phyloP scores from a whole-genome alignment of 2,797 vertebrate species.

The Alcedo atthis region DNA sequence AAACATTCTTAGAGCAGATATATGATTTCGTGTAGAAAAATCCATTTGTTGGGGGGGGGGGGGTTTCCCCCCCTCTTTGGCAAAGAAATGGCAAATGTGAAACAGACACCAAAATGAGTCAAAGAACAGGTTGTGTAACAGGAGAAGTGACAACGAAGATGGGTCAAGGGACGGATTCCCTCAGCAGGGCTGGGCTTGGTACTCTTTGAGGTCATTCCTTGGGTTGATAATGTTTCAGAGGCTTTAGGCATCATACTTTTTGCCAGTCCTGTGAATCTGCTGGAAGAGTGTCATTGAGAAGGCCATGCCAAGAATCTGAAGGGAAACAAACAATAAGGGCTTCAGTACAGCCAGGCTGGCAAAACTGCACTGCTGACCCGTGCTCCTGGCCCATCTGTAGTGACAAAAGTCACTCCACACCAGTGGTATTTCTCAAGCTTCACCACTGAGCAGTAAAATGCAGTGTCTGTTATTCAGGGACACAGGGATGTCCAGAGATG shows the following conservation, averaged over 20 bases:
- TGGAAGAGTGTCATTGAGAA: conserved; percentile 99
- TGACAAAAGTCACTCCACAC: background rate
- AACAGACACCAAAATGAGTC: conserved; percentile 69
- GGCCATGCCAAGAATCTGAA: conserved; percentile 96
- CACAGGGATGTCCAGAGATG: background rate
- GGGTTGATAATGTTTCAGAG: conserved; percentile 26
- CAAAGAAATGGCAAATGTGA: conserved; percentile 79
- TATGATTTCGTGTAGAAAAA: conserved; percentile 60
- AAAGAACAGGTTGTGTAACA: conserved; percentile 61
- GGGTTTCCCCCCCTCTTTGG: conserved; percentile 76
- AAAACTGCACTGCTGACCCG: background rate
- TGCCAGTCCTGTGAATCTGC: conserved; percentile 96
- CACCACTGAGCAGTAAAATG: background rate
- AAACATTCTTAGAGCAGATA: conserved; percentile 71
- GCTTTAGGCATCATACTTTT: conserved; percentile 94
- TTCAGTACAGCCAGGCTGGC: conserved; percentile 8
- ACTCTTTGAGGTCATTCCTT: conserved; percentile 21
- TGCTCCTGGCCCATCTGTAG: background rate
- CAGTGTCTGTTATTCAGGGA: background rate
- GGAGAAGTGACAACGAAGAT: conserved; percentile 38
- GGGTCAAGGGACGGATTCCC: conserved; percentile 26
- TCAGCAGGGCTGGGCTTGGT: conserved; percentile 39
- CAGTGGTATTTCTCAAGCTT: background rate
- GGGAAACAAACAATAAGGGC: conserved; percentile 44
- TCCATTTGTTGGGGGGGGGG: conserved; percentile 42